These are phyloP conservation scores for Ctenomys sociabilis DNA, from an alignment of 2,113 vertebrate genomes.

Conservation along the genomic window DNA sequence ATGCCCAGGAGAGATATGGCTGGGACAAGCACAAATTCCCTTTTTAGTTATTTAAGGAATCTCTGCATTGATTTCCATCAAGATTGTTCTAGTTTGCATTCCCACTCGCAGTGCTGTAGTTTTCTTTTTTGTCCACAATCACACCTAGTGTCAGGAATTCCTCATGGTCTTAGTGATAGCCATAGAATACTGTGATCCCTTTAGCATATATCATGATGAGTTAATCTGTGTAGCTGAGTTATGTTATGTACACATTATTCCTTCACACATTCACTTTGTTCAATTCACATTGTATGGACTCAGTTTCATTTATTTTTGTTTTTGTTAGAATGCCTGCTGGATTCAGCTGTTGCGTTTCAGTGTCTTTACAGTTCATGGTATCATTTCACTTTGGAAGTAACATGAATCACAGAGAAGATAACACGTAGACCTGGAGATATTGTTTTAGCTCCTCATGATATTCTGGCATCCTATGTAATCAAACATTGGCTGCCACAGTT, in stretches of 20 bases:
- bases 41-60: background rate
- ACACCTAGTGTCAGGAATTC: too few species aligned
- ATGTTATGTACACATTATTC: background rate
- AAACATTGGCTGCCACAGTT: background rate
- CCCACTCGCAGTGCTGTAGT: background rate
- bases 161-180: background rate
- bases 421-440: background rate
- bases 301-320: background rate
- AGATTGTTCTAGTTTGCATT: background rate
- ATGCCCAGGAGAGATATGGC: background rate
- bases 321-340: background rate
- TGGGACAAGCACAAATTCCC: background rate
- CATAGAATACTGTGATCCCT: background rate
- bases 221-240: background rate
- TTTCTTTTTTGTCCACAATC: background rate
- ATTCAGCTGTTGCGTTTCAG: background rate
- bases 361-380: background rate
- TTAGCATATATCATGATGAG: background rate
- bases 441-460: background rate
- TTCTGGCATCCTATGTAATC: background rate
- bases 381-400: background rate
- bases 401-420: background rate
- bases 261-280: background rate
- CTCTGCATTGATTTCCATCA: background rate
- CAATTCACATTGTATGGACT: background rate